phyloP scores from a whole-genome alignment of 1,140 invertebrate genomes.

The Philopotamus ludificatus region DNA sequence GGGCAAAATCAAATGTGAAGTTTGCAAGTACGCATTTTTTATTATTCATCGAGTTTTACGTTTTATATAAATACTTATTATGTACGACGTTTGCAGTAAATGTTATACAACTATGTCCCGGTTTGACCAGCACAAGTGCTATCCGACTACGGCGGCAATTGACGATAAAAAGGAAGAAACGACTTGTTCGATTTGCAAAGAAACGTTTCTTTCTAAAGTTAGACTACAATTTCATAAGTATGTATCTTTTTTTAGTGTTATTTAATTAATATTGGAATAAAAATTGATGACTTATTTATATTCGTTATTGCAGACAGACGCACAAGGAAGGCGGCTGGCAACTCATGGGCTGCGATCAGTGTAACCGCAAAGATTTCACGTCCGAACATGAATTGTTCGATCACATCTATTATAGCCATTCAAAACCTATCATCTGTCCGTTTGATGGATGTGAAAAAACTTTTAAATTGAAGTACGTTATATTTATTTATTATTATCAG shows the following conservation, averaged over 20 bases:
- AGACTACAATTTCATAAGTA: slow-evolving; percentile 22
- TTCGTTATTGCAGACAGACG: slow-evolving; percentile 9
- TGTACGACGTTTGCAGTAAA: slow-evolving; percentile 1
- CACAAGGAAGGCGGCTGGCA: slow-evolving; percentile 24
- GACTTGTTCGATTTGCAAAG: slow-evolving; percentile 16
- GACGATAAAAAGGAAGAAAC: slow-evolving; percentile 21
- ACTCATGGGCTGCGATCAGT: slow-evolving; percentile 13
- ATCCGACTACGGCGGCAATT: neutral
- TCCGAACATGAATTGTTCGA: slow-evolving; percentile 22
- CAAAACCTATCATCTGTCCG: slow-evolving; percentile 13
- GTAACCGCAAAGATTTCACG: slow-evolving; percentile 6
- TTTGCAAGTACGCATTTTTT: slow-evolving; percentile 16
- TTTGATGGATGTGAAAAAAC: slow-evolving; percentile 9
- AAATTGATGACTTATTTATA: neutral
- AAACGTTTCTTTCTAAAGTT: slow-evolving; percentile 22
- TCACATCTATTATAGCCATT: slow-evolving; percentile 18
- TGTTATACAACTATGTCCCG: slow-evolving; percentile 8
- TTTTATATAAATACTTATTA: neutral
- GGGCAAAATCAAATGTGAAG: slow-evolving; percentile 17
- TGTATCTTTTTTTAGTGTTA: neutral
- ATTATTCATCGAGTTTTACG: neutral
- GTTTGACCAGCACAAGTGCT: slow-evolving; percentile 18
- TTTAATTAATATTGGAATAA: too few relatives aligned
- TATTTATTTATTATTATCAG: neutral
- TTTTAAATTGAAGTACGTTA: slow-evolving; percentile 17